A percentile compares a stretch with the other conserved stretches of the same genome.
phyloP scores from a whole-genome alignment of 2,888 invertebrate species.

The Pammene aurita region DNA sequence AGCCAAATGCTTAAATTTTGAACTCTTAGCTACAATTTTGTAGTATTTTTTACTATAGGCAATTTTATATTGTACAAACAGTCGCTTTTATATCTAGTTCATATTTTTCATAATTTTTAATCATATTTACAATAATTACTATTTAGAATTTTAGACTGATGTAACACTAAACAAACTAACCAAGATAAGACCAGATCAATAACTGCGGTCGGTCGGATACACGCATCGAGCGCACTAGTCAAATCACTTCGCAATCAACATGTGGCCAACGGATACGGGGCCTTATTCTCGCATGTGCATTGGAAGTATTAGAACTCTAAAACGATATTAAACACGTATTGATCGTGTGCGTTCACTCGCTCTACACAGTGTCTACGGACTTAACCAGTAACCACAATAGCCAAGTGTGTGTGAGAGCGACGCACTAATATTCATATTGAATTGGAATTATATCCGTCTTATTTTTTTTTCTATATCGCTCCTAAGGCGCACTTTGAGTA shows the following conservation, averaged over 20 bases:
- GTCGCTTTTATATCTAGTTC: background rate
- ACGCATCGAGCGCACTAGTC: slow-evolving; percentile 42
- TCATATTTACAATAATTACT: background rate
- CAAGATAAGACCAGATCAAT: slow-evolving; percentile 16
- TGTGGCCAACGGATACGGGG: slow-evolving; percentile 49
- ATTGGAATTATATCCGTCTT: background rate
- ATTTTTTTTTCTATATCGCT: background rate
- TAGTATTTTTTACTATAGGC: too few relatives aligned
- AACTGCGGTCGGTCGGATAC: slow-evolving; percentile 45
- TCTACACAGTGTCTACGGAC: background rate
- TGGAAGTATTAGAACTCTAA: background rate
- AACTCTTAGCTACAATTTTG: background rate
- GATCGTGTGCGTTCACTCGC: background rate
- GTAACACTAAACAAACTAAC: slow-evolving; percentile 13
- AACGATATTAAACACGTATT: background rate
- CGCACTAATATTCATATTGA: background rate
- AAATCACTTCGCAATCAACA: slow-evolving; percentile 53
- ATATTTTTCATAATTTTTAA: background rate
- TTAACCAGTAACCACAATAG: too few relatives aligned
- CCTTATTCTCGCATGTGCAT: background rate
- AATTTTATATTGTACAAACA: background rate
- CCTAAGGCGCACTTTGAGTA: slow-evolving; percentile 46
- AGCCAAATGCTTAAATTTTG: background rate
- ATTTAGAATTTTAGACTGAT: slow-evolving; percentile 5
- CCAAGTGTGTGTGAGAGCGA: background rate